Evolutionary conservation across 2,888 invertebrate species (phyloP).

Genomic region (Norana najaformis): DNA sequence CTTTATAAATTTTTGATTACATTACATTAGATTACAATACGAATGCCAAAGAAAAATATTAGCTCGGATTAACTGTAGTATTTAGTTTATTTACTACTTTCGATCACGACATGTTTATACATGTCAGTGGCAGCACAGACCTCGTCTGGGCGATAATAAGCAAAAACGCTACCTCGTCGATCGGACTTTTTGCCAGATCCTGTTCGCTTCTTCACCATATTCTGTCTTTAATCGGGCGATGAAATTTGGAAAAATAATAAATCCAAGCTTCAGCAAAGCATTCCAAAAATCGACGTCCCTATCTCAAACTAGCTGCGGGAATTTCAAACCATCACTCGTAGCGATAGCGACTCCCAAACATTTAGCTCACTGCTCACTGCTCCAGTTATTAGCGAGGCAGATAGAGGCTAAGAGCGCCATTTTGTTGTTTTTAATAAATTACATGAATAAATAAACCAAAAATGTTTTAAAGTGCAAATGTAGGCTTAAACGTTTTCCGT

Average conservation of each 20-base stretch:
- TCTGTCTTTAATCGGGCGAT: neutral
- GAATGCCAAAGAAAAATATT: too few species aligned
- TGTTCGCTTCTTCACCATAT: neutral
- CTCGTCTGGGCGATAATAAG: neutral
- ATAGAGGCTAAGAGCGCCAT: neutral
- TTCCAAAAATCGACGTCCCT: neutral
- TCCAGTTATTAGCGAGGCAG: neutral
- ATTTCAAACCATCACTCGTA: neutral
- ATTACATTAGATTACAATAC: too few species aligned
- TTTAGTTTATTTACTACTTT: neutral
- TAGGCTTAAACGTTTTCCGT: too few species aligned
- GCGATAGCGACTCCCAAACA: conserved; percentile 7
- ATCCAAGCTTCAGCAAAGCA: neutral
- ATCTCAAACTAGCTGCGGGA: neutral
- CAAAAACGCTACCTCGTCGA: neutral
- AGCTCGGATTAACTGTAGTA: neutral
- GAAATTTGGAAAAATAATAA: neutral
- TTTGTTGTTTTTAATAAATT: neutral
- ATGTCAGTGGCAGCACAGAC: neutral
- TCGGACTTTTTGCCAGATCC: neutral
- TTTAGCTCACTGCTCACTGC: neutral
- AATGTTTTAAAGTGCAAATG: too few species aligned
- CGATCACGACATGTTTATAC: neutral
- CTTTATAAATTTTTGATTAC: too few species aligned
- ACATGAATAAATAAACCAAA: too few species aligned